These are phyloP conservation scores for Elephantulus edwardii DNA, from an alignment of 2,113 vertebrate species.

Conservation along the genomic window DNA sequence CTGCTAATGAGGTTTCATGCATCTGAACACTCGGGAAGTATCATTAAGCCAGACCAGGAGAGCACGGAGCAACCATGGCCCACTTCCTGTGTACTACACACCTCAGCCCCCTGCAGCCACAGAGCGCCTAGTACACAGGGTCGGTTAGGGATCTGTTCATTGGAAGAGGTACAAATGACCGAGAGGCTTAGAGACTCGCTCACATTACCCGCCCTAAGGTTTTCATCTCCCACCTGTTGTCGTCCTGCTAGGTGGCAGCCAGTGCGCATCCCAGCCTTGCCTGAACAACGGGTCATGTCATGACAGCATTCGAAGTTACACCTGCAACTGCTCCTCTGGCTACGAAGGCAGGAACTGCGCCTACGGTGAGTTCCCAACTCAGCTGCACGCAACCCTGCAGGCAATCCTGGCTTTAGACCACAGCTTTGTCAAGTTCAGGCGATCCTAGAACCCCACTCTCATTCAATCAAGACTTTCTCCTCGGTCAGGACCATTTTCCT, in stretches of 20 bases:
- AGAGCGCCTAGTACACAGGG: background rate
- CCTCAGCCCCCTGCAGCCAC: background rate
- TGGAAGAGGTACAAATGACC: background rate
- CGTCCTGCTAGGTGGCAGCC: conserved; percentile 81
- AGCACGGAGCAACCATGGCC: background rate
- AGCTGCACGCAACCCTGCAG: background rate
- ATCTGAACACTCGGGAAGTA: background rate
- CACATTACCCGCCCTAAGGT: background rate
- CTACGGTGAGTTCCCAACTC: conserved; percentile 72
- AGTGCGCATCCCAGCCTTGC: conserved; percentile 89
- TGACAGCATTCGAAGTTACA: conserved; percentile 85
- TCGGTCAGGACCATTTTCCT: background rate
- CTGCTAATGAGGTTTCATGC: background rate
- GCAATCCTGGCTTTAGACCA: background rate
- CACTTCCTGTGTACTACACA: background rate
- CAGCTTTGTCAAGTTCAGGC: background rate
- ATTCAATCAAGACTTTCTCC: background rate
- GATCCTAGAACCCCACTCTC: background rate
- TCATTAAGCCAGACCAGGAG: background rate
- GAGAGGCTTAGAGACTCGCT: background rate
- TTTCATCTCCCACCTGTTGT: background rate
- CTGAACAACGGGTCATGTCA: conserved; percentile 86
- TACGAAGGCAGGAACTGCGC: conserved; percentile 88
- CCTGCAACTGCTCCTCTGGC: conserved; percentile 85
- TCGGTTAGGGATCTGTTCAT: background rate